These are phyloP conservation scores for Ectropis crepuscularia DNA, from an alignment of 2,888 invertebrate species.

Conservation along the genomic window DNA sequence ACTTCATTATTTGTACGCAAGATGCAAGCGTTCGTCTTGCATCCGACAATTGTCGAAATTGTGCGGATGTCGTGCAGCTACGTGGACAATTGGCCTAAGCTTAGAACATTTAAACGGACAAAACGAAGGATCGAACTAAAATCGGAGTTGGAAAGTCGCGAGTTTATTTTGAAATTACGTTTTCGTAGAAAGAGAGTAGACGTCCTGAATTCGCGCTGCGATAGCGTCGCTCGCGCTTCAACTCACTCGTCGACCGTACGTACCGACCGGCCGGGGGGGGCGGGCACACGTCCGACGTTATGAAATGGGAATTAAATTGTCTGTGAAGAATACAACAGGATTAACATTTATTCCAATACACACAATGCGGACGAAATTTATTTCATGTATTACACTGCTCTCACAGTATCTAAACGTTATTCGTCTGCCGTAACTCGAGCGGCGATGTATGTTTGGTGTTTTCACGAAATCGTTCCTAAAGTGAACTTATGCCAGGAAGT, in stretches of 20 bases:
- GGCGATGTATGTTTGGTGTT: slow-evolving; percentile 46
- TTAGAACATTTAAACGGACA: too few species aligned
- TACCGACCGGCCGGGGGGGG: slow-evolving; percentile 44
- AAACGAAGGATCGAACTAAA: too few species aligned
- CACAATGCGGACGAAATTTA: slow-evolving; percentile 28
- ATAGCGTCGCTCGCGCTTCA: slow-evolving; percentile 55
- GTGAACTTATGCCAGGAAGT: slow-evolving; percentile 36
- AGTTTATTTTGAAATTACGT: too few species aligned
- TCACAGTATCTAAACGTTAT: slow-evolving; percentile 16
- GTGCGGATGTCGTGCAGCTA: too few species aligned
- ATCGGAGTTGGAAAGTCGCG: too few species aligned
- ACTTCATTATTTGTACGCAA: too few species aligned
- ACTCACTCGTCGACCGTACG: slow-evolving; percentile 54
- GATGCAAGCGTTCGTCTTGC: too few species aligned
- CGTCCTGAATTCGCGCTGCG: slow-evolving; percentile 44
- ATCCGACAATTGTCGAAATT: too few species aligned
- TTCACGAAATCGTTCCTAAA: slow-evolving; percentile 18
- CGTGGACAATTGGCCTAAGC: too few species aligned
- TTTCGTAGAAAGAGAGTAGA: too few species aligned
- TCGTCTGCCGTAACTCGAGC: slow-evolving; percentile 11
- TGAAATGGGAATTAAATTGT: slow-evolving; percentile 76
- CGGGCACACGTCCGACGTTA: slow-evolving; percentile 59
- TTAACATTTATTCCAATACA: slow-evolving; percentile 55
- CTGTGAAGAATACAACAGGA: slow-evolving; percentile 72
- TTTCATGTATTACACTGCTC: slow-evolving; percentile 45